Base-by-base conservation (phyloP, 1,140 invertebrate genomes). In the Scaptomyza graminum region DNA sequence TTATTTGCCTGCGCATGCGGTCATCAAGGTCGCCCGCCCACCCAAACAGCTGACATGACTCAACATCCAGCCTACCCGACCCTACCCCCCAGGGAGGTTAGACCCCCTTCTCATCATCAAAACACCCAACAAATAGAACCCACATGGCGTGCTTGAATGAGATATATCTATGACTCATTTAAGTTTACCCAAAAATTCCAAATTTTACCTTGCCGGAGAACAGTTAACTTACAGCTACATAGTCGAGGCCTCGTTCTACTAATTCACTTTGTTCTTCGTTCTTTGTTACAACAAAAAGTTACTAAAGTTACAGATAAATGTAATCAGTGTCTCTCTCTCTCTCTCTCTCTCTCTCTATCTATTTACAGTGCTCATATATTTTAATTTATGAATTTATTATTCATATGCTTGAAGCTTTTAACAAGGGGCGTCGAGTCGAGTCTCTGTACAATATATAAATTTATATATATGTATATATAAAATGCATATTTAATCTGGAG, bases 1-100 rank as follows among this genome's bases (percentile, higher is more conserved):
- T 22, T 22, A 22, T 22, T 3, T 22, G 18, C 64, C 67, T 67
- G 78, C 83, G 75, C 82, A 84, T 84, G 80, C 81, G 81, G 81
- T 85, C 68, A 79, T 54, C 80, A 87, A 87, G 82, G 82, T 88
- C 82, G 50, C 49, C n/a, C n/a, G n/a, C n/a, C n/a, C 54, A 44
- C 22, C 61, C 54, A 43, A 73, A 59, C 49, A 85, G 82, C 77
- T 87, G 74, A 77, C 77, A 79, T 85, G 82, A 84, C 81, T 84
- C 80, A 84, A 83, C 60, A 61, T 64, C 67, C 43, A 62, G 22
- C 31, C 31, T 1, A 3, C 18, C 16, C 9, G 44, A 12, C 16
- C 49, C 15, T 22, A n/a, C 28, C 15, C 52, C 8, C 12, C 18
- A 22, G 18, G 0, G 1, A 1, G 0, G n/a, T n/a, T n/a, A 22